phyloP scores from a whole-genome alignment of 2,888 invertebrate genomes.

The Trisateles emortualis region DNA sequence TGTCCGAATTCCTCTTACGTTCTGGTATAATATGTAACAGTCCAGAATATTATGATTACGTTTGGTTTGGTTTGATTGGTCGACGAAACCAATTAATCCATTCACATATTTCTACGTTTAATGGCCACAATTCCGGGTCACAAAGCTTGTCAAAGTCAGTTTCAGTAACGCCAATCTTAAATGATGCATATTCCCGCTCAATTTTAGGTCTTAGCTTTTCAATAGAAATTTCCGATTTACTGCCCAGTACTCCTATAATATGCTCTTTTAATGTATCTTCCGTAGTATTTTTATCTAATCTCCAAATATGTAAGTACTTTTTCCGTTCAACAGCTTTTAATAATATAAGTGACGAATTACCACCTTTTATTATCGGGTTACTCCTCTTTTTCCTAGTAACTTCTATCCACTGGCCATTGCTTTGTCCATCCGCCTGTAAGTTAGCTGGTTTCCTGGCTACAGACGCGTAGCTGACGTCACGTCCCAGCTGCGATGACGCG shows the following conservation, averaged over 20 bases:
- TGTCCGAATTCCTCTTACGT: background rate
- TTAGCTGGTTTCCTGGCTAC: conserved; percentile 2
- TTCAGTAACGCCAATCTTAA: conserved; percentile 14
- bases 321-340: conserved; percentile 18
- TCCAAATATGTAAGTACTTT: conserved; percentile 17
- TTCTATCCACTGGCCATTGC: conserved; percentile 1
- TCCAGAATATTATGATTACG: background rate
- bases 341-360: background rate
- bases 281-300: conserved; percentile 9
- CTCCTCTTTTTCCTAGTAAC: conserved; percentile 6
- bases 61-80: conserved; percentile 2
- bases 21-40: background rate
- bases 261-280: conserved; percentile 8
- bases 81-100: conserved; percentile 20
- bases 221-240: conserved; percentile 2
- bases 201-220: conserved; percentile 12
- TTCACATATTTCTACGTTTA: conserved; percentile 12
- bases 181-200: conserved; percentile 14
- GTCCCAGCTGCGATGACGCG: background rate
- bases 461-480: conserved; percentile 2
- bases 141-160: conserved; percentile 4
- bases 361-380: conserved; percentile 15
- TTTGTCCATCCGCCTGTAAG: background rate
- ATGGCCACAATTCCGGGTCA: conserved; percentile 14
- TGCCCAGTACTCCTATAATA: conserved; percentile 7